Percentiles rank a stretch among this genome's conserved stretches.
Evolutionary conservation across 2,113 vertebrate species (phyloP).

Genomic region (Pomatostomus ruficeps): DNA sequence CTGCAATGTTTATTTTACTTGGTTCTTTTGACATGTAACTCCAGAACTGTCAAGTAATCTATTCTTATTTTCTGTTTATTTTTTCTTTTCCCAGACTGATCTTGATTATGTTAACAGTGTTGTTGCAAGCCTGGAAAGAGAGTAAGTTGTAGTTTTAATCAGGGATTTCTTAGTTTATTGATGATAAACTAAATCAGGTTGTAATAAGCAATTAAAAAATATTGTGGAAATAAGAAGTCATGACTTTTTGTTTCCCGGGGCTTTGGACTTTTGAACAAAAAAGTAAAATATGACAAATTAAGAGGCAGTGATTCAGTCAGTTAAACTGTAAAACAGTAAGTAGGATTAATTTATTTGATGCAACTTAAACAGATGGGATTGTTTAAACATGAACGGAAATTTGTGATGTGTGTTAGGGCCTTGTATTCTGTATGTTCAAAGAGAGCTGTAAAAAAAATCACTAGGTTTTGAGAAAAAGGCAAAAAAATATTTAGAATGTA

Average conservation of each 20-base stretch:
- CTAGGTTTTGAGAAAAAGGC: not conserved
- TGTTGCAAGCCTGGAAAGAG: slow-evolving; percentile 88
- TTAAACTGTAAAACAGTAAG: not conserved
- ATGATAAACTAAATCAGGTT: not conserved
- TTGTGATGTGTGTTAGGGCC: not conserved
- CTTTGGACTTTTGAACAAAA: not conserved
- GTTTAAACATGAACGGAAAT: not conserved
- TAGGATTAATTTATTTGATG: not conserved
- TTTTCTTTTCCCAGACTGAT: slow-evolving; percentile 80
- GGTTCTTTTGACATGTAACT: not conserved
- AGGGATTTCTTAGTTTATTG: not conserved
- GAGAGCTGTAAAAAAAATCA: not conserved
- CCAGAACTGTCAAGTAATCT: not conserved
- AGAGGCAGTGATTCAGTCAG: not conserved
- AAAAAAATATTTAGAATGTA: not conserved
- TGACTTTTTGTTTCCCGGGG: not conserved
- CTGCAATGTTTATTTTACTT: not conserved
- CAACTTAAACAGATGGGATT: not conserved
- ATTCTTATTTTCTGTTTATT: not conserved
- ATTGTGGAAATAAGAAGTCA: not conserved
- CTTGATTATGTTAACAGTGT: slow-evolving; percentile 88
- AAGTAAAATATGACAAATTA: not conserved
- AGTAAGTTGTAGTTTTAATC: slow-evolving; percentile 79
- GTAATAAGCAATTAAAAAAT: not conserved
- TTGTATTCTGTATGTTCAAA: not conserved